phyloP scores from a whole-genome alignment of 2,113 vertebrate species.

The Aegypius monachus region DNA sequence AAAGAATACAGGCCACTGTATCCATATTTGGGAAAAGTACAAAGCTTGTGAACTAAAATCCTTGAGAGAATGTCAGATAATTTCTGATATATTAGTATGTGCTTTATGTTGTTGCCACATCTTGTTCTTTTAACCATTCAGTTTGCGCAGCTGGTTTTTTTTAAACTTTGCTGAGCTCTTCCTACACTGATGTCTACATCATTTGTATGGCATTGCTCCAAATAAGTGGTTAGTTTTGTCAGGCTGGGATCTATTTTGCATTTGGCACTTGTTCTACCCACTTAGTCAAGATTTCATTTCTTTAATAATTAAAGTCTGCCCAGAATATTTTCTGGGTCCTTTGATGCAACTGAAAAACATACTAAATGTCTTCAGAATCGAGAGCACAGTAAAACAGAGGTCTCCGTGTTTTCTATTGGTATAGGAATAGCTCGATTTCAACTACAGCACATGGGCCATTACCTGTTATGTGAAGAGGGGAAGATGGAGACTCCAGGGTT shows the following conservation, averaged over 20 bases:
- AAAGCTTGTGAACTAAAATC: neutral
- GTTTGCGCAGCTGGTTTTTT: neutral
- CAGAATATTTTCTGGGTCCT: neutral
- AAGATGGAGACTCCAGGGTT: conserved; percentile 56
- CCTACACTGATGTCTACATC: neutral
- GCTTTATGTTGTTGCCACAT: neutral
- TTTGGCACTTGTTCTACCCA: neutral
- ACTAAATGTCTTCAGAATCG: neutral
- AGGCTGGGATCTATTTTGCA: neutral
- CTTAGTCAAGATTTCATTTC: neutral
- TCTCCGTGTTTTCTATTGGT: neutral
- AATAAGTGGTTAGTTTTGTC: neutral
- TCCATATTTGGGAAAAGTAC: neutral
- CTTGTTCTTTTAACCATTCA: neutral
- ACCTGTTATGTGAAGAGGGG: conserved; percentile 54
- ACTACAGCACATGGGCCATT: conserved; percentile 51
- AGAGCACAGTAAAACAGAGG: neutral
- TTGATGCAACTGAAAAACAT: neutral
- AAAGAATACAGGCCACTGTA: neutral
- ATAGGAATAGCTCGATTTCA: conserved; percentile 51
- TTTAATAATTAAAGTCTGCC: neutral
- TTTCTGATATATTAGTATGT: neutral
- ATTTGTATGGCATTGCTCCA: neutral
- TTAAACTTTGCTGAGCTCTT: neutral
- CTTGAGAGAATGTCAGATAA: neutral